These are phyloP conservation scores for Anabacerthia variegaticeps DNA, from an alignment of 2,797 vertebrate genomes.

Conservation along the genomic window DNA sequence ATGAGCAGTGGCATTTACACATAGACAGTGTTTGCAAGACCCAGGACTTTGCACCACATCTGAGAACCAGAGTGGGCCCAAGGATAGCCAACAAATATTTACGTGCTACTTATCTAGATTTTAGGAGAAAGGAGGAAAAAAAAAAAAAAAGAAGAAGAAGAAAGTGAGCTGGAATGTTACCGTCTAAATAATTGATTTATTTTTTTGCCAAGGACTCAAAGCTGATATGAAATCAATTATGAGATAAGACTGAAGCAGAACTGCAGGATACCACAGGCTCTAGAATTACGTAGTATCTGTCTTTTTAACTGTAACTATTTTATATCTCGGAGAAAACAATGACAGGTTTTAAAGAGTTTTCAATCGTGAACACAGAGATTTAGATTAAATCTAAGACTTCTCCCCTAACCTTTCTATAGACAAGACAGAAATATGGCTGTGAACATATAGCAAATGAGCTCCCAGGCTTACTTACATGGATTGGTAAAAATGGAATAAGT, in stretches of 20 bases:
- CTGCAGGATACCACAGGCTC: neutral
- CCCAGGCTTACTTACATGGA: neutral
- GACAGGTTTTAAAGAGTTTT: neutral
- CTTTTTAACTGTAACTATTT: neutral
- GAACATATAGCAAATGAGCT: neutral
- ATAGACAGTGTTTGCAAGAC: neutral
- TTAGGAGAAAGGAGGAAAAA: neutral
- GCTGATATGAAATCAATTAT: neutral
- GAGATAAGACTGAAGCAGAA: neutral
- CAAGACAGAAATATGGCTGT: neutral
- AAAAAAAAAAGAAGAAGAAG: neutral
- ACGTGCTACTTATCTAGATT: neutral
- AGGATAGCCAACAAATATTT: neutral
- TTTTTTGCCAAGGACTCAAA: neutral
- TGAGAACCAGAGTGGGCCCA: neutral
- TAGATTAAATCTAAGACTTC: neutral
- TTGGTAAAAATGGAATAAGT: neutral
- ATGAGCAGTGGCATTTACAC: neutral
- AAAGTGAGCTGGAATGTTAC: neutral
- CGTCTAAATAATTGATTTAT: neutral
- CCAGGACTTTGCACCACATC: neutral
- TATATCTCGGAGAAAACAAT: neutral
- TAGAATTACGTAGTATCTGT: neutral
- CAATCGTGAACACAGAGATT: neutral
- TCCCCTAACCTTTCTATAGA: neutral